Evolutionary conservation across 2,113 vertebrate genomes (phyloP).

Genomic region (Pseudorasbora parva): DNA sequence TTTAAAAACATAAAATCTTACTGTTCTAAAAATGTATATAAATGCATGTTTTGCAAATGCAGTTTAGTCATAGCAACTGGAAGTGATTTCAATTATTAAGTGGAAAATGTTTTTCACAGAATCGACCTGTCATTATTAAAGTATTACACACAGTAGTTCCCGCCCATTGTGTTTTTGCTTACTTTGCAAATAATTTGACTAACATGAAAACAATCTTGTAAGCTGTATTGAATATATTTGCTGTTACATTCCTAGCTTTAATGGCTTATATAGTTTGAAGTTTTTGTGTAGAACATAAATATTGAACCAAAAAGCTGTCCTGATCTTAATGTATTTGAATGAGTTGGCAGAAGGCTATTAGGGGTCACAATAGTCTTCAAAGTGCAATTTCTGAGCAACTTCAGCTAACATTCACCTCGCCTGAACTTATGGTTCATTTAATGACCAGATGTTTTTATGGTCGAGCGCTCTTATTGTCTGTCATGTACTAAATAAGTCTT

Average conservation of each 20-base stretch:
- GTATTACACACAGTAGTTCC: background rate
- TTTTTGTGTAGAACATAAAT: background rate
- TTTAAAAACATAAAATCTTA: no score
- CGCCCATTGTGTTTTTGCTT: background rate
- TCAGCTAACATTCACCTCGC: background rate
- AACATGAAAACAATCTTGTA: background rate
- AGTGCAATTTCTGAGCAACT: background rate
- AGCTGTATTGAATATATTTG: background rate
- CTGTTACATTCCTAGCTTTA: background rate
- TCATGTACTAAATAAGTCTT: constrained; percentile 31
- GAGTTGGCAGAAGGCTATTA: background rate
- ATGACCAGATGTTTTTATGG: constrained; percentile 33
- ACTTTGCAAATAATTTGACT: background rate
- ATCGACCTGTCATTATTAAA: background rate
- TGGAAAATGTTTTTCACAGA: background rate
- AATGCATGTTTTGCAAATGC: background rate
- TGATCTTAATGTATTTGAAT: background rate
- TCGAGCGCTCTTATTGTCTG: constrained; percentile 24
- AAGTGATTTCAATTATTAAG: background rate
- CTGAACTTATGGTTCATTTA: constrained; percentile 25
- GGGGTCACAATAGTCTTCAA: background rate
- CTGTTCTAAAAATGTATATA: no score
- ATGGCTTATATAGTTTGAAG: background rate
- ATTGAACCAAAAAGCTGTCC: background rate
- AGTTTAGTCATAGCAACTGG: background rate